A percentile compares a stretch with the other conserved stretches of the same genome.
Conservation (phyloP, 1,140 invertebrate species). For the Drosophila miranda region DNA sequence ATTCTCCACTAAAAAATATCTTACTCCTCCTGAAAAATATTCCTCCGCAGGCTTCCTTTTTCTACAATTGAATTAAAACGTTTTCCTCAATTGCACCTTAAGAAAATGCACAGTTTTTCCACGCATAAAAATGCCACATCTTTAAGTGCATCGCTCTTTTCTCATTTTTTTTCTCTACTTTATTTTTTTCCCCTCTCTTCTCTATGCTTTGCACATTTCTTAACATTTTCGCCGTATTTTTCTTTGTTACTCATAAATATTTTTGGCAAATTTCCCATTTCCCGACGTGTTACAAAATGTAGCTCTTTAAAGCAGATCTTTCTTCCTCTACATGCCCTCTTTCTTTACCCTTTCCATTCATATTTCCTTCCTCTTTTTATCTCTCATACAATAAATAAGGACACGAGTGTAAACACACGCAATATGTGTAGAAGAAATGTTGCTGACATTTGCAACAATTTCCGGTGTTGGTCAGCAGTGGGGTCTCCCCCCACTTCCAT, state of each 20-base stretch:
- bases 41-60: too few species aligned
- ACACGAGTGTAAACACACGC: constrained; percentile 50
- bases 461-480: constrained; percentile 57
- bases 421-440: constrained; percentile 52
- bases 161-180: too few species aligned
- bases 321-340: constrained; percentile 17
- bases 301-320: too few species aligned
- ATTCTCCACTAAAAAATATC: background rate
- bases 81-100: too few species aligned
- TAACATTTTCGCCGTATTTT: background rate
- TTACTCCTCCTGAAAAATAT: background rate
- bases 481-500: constrained; percentile 32
- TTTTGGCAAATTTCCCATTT: constrained; percentile 24
- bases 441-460: constrained; percentile 79
- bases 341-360: constrained; percentile 4
- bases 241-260: constrained; percentile 27
- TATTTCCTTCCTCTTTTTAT: constrained; percentile 1
- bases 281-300: background rate
- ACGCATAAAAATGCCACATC: too few species aligned
- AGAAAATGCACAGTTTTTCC: too few species aligned
- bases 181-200: too few species aligned
- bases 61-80: constrained; percentile 1
- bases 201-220: background rate
- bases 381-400: constrained; percentile 61
- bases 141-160: too few species aligned